Base-by-base conservation (phyloP, 2,888 invertebrate species). In the Liodrosophila aerea region DNA sequence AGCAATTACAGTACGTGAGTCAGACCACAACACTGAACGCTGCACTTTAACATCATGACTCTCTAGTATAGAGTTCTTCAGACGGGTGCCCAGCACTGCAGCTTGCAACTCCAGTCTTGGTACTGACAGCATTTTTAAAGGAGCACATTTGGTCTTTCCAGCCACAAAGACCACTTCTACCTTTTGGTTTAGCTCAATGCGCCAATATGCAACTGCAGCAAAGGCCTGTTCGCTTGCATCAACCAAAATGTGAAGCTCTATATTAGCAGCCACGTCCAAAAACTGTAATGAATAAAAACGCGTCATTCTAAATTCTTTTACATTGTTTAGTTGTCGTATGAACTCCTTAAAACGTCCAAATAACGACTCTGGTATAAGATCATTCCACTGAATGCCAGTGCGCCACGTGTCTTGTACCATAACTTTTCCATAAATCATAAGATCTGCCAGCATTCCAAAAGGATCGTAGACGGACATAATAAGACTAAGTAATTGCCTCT, bases 381-480 rank as follows among this genome's bases (percentile, higher is more conserved):
- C 3, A 27, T 27, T 18, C 11, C 15, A 11, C 11, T 22, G 1
- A n/a, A 11, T 9, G n/a, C 8, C 37, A 4, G 37, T 0, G 9
- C 31, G 9, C 9, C 40, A 40, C 13, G 27, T 1, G 2, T 33
- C 11, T 31, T 49, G n/a, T 41, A 56, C 4, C 8, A 9, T 1
- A 5, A 36, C 11, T 5, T 36, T 34, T 3, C 34, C 34, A 13
- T 22, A 34, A 18, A 34, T 12, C 33, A 36, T 33, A 7, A 46
- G 12, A 11, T 34, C 22, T 18, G 46, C 46, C 12, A 15, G 5
- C 34, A 46, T 34, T 46, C 36, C 36, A 1, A 56, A 56, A 5
- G 56, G 41, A 29, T 56, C 43, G 8, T 40, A 36, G 2, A 36
- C 34, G 7, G 34, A 36, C 56, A 47, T 41, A 4, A 56, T 30